Evolutionary conservation across 2,113 vertebrate genomes (phyloP), one percentile per base, ranked within the genome.

Genomic region (Chaetodon auriga): DNA sequence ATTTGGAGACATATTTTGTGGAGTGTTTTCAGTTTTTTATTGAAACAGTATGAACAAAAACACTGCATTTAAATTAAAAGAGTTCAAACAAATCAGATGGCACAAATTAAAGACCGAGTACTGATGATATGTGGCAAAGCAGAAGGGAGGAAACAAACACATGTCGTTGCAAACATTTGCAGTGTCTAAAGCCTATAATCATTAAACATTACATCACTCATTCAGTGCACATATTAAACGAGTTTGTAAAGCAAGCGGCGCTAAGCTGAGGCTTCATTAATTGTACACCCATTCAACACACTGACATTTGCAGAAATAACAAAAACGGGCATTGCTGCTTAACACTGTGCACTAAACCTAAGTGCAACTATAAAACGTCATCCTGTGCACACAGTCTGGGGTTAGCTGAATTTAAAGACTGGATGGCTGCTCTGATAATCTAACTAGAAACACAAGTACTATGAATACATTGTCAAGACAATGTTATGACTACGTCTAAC

Each of bases 61-160:
- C 90, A 92, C 92, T 87, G 90, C 89, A 94, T 92, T 95, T 95
- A 95, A 95, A 95, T 95, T 71, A 90, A 93, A 92, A 93, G 11
- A 68, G 49, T 82, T 91, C 77, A 84, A 87, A 93, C 60, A 83
- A 89, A 85, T 89, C 82, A 80, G 69, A 87, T 49, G 83, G 87
- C 88, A 90, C 78, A 92, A 90, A 89, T 91, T 58, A 90, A 93
- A 92, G 85, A 90, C 75, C 75, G 73, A 89, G 81, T 91, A 75
- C 81, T 83, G 83, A 78, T 90, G 87, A 86, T 76, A 88, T 66
- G 78, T 58, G 75, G 91, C 78, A 80, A 90, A 92, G 86, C 86
- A 68, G 74, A 80, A 76, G 81, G 68, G 85, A 80, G 71, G 81
- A 86, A 85, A 79, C 35, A 78, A 75, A 84, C 61, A 78, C 62